Evolutionary conservation across 2,113 vertebrate species (phyloP).

Genomic region (Falcunculus frontatus): DNA sequence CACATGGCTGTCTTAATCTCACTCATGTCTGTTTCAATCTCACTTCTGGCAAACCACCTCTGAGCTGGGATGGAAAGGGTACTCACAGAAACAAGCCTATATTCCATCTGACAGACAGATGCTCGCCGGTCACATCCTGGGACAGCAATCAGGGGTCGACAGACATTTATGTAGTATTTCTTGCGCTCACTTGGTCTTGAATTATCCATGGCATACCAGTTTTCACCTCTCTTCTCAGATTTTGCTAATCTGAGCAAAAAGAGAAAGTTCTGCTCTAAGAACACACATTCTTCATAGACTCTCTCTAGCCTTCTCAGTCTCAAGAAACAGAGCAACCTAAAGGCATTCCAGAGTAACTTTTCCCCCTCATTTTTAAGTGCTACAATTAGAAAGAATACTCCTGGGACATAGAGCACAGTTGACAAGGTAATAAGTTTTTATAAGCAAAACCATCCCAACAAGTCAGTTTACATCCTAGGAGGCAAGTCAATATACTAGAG

Average conservation of each 20-base stretch:
- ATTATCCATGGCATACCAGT: conserved; percentile 85
- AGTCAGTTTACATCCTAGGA: not conserved
- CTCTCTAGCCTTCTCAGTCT: not conserved
- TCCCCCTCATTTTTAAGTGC: not conserved
- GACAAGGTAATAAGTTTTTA: not conserved
- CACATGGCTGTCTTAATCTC: not conserved
- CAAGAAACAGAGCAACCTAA: not conserved
- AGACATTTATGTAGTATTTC: conserved; percentile 93
- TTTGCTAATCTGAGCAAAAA: conserved; percentile 79
- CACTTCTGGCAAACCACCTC: not conserved
- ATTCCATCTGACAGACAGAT: conserved; percentile 85
- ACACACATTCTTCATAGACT: not conserved
- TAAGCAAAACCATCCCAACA: not conserved
- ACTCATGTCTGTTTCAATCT: not conserved
- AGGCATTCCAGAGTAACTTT: not conserved
- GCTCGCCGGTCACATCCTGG: conserved; percentile 83
- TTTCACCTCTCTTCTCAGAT: conserved; percentile 65
- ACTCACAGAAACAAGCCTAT: conserved; percentile 57
- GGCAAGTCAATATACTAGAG: not conserved
- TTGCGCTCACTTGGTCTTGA: conserved; percentile 38
- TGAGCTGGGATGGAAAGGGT: not conserved
- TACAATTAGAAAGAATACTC: not conserved
- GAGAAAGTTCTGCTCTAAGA: not conserved
- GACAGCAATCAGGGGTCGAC: conserved; percentile 81
- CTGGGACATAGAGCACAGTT: not conserved